Evolutionary conservation across 2,113 vertebrate species (phyloP), one percentile per base, ranked within the genome.

Genomic region (Pangasianodon gigas): DNA sequence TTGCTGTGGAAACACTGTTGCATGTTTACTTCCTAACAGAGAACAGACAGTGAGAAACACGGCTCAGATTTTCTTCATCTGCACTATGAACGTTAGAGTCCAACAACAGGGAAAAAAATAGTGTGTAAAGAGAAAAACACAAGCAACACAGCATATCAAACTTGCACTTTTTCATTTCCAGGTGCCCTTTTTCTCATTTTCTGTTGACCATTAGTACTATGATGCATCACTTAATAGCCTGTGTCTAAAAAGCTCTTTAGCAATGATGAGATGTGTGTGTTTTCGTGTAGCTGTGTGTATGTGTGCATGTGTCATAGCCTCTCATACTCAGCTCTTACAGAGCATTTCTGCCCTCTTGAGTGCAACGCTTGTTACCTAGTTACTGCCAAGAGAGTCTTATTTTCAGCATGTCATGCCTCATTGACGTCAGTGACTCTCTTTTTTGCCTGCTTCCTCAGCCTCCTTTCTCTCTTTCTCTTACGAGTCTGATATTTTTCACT

Each of bases 311-410:
- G 88, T 90, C 46, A 90, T 89, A 62, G 48, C 83, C 84, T 58
- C 74, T 79, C 19, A 71, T 88, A 37, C 77, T 92, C 71, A 86
- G 83, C 93, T 93, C 89, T 92, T 92, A 92, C 91, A 93, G 93
- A 91, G 91, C 90, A 85, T 91, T 84, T 85, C 85, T 85, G 88
- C 87, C 89, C 86, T 92, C 89, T 18, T 54, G 69, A 94, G 89
- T 54, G 88, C 91, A 88, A 89, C 92, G 91, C 93, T 93, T 94
- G 95, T 96, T 96, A 95, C 96, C 94, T 94, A 94, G 95, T 94
- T 95, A 95, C 96, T 89, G 92, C 92, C 90, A 94, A 93, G 92
- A 94, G 93, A 93, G 89, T 90, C 94, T 93, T 94, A 93, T 93
- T 95, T 95, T 95, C 93, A 93, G 93, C 92, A 94, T 93, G 92